Conservation (phyloP, 2,797 vertebrate species). For the Leptatherina wallacei region DNA sequence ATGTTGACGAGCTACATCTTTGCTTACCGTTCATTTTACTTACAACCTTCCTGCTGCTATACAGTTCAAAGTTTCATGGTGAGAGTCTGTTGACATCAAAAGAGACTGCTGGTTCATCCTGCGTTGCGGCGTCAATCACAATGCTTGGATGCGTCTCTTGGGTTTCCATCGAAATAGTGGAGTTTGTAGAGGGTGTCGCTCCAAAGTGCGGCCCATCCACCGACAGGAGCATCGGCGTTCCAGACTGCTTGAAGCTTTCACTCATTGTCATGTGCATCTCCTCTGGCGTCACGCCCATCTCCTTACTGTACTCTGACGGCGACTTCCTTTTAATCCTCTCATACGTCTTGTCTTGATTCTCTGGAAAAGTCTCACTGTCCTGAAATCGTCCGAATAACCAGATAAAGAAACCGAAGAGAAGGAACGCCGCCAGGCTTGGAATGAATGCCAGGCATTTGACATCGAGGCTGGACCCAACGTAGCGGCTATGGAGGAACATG, state of each 20-base stretch:
- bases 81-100: slow-evolving; percentile 83
- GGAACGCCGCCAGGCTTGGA: slow-evolving; percentile 92
- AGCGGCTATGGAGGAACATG: slow-evolving; percentile 96
- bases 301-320: slow-evolving; percentile 89
- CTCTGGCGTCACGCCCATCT: slow-evolving; percentile 91
- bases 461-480: slow-evolving; percentile 89
- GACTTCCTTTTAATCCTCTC: slow-evolving; percentile 96
- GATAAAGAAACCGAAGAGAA: slow-evolving; percentile 94
- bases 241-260: slow-evolving; percentile 80
- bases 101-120: slow-evolving; percentile 78
- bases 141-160: slow-evolving; percentile 85
- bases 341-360: slow-evolving; percentile 92
- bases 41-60: background rate
- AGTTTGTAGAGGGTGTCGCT: slow-evolving; percentile 68
- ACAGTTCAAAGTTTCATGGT: slow-evolving; percentile 54
- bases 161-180: slow-evolving; percentile 80
- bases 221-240: slow-evolving; percentile 87
- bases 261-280: slow-evolving; percentile 86
- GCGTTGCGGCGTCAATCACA: slow-evolving; percentile 75
- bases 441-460: slow-evolving; percentile 96
- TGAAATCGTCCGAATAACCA: slow-evolving; percentile 95
- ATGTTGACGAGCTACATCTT: slow-evolving; percentile 1
- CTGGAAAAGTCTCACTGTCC: slow-evolving; percentile 92
- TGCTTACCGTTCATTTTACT: background rate
- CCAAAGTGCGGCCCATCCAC: slow-evolving; percentile 84